A percentile compares a stretch with the other conserved stretches of the same genome.
These are phyloP conservation scores for Zaprionus bogoriensis DNA, from an alignment of 2,888 invertebrate species.

Conservation along the genomic window DNA sequence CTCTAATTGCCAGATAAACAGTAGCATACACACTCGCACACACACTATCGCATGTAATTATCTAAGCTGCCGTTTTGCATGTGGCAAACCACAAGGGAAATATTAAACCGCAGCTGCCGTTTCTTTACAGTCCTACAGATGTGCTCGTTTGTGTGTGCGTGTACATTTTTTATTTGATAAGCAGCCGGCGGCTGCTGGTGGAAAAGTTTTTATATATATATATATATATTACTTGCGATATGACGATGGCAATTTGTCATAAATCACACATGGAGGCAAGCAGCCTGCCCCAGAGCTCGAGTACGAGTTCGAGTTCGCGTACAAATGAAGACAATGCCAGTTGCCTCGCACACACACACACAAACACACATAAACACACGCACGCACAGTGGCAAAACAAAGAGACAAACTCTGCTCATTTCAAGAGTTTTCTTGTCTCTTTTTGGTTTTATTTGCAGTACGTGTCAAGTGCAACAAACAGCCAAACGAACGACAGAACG, in stretches of 20 bases:
- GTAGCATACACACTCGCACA: neutral
- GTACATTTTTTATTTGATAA: constrained; percentile 31
- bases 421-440: constrained; percentile 16
- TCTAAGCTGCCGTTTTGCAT: constrained; percentile 20
- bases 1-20: constrained; percentile 11
- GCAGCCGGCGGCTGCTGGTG: constrained; percentile 24
- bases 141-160: neutral
- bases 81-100: constrained; percentile 41
- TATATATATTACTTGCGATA: constrained; percentile 17
- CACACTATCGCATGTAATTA: constrained; percentile 1
- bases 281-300: neutral
- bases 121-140: no score
- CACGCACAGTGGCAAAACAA: constrained; percentile 8
- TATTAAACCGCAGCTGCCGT: constrained; percentile 34
- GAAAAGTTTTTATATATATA: constrained; percentile 6
- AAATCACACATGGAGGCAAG: constrained; percentile 35
- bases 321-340: constrained; percentile 35
- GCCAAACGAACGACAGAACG: constrained; percentile 28
- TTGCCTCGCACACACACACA: neutral
- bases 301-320: neutral
- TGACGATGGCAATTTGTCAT: constrained; percentile 29
- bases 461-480: constrained; percentile 63
- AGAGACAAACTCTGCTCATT: constrained; percentile 24
- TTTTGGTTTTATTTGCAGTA: constrained; percentile 61
- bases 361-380: neutral